Conservation (phyloP, 2,797 vertebrate species). For the Falco biarmicus region DNA sequence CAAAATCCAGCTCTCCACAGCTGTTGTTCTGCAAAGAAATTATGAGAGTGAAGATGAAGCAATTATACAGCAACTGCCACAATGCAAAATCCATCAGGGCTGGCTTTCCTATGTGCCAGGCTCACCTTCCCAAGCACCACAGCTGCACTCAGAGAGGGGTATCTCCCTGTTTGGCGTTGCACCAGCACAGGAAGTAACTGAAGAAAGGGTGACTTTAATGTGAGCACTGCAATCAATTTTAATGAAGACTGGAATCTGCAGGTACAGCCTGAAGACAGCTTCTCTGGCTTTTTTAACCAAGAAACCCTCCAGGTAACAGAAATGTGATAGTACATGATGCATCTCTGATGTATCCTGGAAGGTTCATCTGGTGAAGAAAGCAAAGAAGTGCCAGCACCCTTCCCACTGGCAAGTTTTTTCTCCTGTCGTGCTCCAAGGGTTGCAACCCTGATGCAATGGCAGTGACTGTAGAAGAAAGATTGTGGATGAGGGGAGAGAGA, state of each 20-base stretch:
- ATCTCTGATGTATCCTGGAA: not conserved
- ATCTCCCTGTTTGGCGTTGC: not conserved
- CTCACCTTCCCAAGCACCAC: not conserved
- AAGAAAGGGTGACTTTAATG: not conserved
- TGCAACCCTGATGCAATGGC: not conserved
- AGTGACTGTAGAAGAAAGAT: not conserved
- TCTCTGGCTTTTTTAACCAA: not conserved
- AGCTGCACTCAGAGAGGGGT: not conserved
- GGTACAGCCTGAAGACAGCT: not conserved
- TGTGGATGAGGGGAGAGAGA: not conserved
- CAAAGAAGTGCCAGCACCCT: not conserved
- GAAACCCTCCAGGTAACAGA: not conserved
- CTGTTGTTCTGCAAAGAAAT: not conserved
- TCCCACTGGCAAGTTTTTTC: not conserved
- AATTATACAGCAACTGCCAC: not conserved
- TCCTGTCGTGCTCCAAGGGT: not conserved
- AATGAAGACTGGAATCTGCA: not conserved
- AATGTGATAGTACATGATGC: not conserved
- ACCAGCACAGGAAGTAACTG: not conserved
- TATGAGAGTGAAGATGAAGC: not conserved
- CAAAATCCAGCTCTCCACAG: not conserved
- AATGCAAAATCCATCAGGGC: fast-evolving
- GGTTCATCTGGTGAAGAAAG: not conserved
- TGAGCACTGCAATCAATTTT: not conserved
- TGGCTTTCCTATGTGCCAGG: not conserved